These are phyloP conservation scores for Schizaphis graminum DNA, from an alignment of 2,888 invertebrate genomes.

Conservation along the genomic window DNA sequence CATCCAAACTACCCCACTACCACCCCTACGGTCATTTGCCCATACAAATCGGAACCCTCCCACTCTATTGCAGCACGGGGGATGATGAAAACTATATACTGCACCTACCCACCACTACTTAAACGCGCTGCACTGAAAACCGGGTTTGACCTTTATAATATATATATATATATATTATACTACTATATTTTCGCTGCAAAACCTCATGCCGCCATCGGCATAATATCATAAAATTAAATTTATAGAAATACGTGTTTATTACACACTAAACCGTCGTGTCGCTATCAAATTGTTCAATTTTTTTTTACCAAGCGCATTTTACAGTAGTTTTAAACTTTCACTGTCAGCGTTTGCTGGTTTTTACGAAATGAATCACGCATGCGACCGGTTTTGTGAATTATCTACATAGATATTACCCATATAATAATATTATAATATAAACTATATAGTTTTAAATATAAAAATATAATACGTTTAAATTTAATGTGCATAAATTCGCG, in stretches of 20 bases:
- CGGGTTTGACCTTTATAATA: neutral
- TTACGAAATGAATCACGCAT: neutral
- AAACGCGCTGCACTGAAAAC: conserved; percentile 5
- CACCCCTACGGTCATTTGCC: conserved; percentile 56
- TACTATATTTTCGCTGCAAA: conserved; percentile 3
- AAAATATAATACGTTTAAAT: neutral
- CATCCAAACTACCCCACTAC: conserved; percentile 43
- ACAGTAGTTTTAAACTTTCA: neutral
- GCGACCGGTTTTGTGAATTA: neutral
- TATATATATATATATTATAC: neutral
- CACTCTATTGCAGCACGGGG: neutral
- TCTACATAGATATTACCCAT: neutral
- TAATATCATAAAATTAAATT: conserved; percentile 51
- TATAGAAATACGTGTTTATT: conserved; percentile 53
- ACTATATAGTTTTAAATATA: neutral
- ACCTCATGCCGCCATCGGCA: neutral
- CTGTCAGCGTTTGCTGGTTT: neutral
- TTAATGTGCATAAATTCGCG: neutral
- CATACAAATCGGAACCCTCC: conserved; percentile 56
- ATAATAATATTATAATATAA: neutral
- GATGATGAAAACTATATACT: conserved; percentile 11
- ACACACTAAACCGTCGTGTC: neutral
- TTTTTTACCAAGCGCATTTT: neutral
- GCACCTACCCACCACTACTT: neutral
- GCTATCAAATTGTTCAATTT: neutral